Percentiles rank a stretch among this genome's conserved stretches.
Evolutionary conservation across 1,140 invertebrate genomes (phyloP).

Genomic region (Halotydeus destructor): DNA sequence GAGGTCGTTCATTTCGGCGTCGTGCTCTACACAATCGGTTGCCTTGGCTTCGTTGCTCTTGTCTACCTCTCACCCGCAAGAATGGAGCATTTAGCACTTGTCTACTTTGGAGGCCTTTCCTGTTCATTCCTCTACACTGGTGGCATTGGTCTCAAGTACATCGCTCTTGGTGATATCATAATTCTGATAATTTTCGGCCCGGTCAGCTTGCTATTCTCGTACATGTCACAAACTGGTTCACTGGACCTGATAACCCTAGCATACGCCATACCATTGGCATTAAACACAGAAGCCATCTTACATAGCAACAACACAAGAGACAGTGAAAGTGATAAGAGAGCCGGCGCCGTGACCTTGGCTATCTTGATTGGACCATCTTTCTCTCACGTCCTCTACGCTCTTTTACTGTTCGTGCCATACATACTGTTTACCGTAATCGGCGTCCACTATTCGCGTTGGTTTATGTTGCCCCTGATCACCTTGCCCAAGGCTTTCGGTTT

Average conservation of each 20-base stretch:
- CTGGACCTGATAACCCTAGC: slow-evolving; percentile 64
- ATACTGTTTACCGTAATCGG: slow-evolving; percentile 63
- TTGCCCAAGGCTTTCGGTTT: slow-evolving; percentile 65
- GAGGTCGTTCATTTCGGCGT: slow-evolving; percentile 69
- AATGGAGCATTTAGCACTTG: slow-evolving; percentile 75
- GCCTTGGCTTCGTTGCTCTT: slow-evolving; percentile 61
- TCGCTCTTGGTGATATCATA: slow-evolving; percentile 67
- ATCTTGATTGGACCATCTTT: slow-evolving; percentile 75
- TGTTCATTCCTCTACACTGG: slow-evolving; percentile 76
- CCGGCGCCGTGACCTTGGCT: slow-evolving; percentile 73
- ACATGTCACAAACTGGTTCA: slow-evolving; percentile 63
- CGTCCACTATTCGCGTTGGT: slow-evolving; percentile 54
- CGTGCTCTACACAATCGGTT: slow-evolving; percentile 62
- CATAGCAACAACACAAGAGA: slow-evolving; percentile 87
- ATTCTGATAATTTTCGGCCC: slow-evolving; percentile 83
- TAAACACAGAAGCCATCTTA: slow-evolving; percentile 83
- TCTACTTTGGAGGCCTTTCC: slow-evolving; percentile 87
- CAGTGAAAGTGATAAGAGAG: slow-evolving; percentile 55
- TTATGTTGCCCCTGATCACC: slow-evolving; percentile 65
- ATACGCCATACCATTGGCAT: slow-evolving; percentile 73
- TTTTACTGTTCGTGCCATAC: slow-evolving; percentile 75
- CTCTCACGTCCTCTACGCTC: slow-evolving; percentile 71
- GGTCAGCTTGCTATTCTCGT: slow-evolving; percentile 79
- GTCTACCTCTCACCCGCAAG: slow-evolving; percentile 58
- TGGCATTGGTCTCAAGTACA: slow-evolving; percentile 81